Conservation (phyloP, 1,140 invertebrate genomes). For the Stegodyphus mimosarum region DNA sequence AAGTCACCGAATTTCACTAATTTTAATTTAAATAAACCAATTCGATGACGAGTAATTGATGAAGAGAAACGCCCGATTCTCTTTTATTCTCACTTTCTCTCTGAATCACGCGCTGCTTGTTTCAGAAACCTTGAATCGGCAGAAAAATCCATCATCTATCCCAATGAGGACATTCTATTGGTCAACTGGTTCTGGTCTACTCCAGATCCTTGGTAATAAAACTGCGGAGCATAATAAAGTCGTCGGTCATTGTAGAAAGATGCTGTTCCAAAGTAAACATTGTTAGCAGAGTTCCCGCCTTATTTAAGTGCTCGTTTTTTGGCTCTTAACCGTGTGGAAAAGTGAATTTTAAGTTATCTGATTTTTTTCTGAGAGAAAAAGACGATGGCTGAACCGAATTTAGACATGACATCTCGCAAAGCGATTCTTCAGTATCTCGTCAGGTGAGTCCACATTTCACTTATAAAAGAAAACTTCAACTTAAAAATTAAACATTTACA, state of each 20-base stretch:
- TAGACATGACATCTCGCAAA: slow-evolving; percentile 48
- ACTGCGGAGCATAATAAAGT: slow-evolving; percentile 12
- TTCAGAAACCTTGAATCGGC: slow-evolving; percentile 52
- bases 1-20: too few species aligned
- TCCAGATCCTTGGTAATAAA: slow-evolving; percentile 29
- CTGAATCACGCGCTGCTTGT: slow-evolving; percentile 41
- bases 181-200: not conserved
- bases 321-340: too few species aligned
- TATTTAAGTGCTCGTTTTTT: too few species aligned
- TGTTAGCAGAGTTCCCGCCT: not conserved
- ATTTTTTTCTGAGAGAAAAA: too few species aligned
- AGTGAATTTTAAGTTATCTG: too few species aligned
- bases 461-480: too few species aligned
- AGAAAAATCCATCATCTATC: slow-evolving; percentile 7
- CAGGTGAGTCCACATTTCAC: slow-evolving; percentile 14
- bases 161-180: slow-evolving; percentile 25
- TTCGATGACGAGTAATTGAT: too few species aligned
- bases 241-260: not conserved
- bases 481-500: too few species aligned
- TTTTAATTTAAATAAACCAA: too few species aligned
- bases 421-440: slow-evolving; percentile 43
- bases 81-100: not conserved
- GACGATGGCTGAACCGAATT: not conserved
- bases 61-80: too few species aligned
- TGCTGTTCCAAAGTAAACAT: not conserved